Conservation (phyloP, 2,113 vertebrate genomes). For the Pristiophorus japonicus region DNA sequence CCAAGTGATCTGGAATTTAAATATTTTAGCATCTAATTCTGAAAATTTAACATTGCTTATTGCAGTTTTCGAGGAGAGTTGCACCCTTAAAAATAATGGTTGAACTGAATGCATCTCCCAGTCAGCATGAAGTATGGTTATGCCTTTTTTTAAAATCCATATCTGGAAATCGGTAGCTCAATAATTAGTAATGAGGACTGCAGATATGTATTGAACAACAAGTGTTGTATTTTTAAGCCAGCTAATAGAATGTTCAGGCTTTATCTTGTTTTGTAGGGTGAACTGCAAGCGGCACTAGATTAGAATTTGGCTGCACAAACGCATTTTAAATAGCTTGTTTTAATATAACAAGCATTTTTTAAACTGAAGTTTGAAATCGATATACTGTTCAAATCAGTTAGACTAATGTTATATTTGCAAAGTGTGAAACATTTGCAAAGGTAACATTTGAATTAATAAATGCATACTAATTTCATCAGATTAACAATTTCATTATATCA, state of each 20-base stretch:
- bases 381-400: neutral
- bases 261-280: neutral
- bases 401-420: neutral
- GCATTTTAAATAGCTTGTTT: neutral
- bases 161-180: neutral
- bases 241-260: neutral
- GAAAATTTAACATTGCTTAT: too few relatives aligned
- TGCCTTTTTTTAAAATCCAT: neutral
- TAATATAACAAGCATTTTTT: neutral
- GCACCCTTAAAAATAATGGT: neutral
- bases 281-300: neutral
- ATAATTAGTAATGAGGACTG: neutral
- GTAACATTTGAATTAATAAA: neutral
- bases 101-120: neutral
- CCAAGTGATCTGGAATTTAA: neutral
- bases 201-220: neutral
- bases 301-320: neutral
- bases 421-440: neutral
- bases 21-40: neutral
- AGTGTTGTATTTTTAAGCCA: constrained; percentile 10
- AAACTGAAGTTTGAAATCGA: neutral
- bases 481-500: neutral
- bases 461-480: neutral
- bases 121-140: neutral
- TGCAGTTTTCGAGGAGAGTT: neutral